phyloP scores from a whole-genome alignment of 2,888 invertebrate genomes.

The Drosophila ustulata region DNA sequence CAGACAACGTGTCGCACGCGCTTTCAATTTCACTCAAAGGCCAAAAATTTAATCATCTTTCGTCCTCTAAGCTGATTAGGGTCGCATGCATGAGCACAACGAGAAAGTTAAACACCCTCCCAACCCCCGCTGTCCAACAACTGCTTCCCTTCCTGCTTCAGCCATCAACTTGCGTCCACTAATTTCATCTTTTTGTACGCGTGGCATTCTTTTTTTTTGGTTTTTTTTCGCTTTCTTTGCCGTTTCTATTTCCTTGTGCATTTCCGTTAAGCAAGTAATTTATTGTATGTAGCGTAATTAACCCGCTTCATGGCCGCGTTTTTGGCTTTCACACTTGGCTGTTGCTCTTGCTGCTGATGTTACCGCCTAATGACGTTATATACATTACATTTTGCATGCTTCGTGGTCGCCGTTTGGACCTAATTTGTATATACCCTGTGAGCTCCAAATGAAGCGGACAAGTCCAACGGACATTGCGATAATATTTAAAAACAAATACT shows the following conservation, averaged over 20 bases:
- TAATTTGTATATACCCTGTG: conserved; percentile 36
- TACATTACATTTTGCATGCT: conserved; percentile 45
- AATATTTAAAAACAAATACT: not conserved
- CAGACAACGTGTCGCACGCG: conserved; percentile 52
- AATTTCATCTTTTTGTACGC: conserved; percentile 15
- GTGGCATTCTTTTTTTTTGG: not conserved
- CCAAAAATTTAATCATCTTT: conserved; percentile 71
- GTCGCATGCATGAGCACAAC: conserved; percentile 40
- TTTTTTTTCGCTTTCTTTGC: not conserved
- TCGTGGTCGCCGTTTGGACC: conserved; percentile 16
- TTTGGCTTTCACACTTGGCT: conserved; percentile 61
- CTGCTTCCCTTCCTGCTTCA: not conserved
- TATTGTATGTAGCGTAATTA: conserved; percentile 79
- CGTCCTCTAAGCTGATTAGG: conserved; percentile 76
- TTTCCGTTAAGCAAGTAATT: conserved; percentile 64
- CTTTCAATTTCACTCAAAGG: conserved; percentile 55
- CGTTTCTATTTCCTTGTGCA: conserved; percentile 17
- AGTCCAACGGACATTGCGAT: not conserved
- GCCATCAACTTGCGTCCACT: not conserved
- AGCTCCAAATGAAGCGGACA: not conserved
- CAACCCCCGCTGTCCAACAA: not conserved
- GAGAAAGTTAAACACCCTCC: not conserved
- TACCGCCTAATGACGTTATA: conserved; percentile 49
- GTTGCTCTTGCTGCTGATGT: conserved; percentile 2
- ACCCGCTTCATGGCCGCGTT: conserved; percentile 62